Percentiles rank a stretch among this genome's conserved stretches.
Evolutionary conservation across 2,113 vertebrate species (phyloP).

Genomic region (Pedetes capensis): DNA sequence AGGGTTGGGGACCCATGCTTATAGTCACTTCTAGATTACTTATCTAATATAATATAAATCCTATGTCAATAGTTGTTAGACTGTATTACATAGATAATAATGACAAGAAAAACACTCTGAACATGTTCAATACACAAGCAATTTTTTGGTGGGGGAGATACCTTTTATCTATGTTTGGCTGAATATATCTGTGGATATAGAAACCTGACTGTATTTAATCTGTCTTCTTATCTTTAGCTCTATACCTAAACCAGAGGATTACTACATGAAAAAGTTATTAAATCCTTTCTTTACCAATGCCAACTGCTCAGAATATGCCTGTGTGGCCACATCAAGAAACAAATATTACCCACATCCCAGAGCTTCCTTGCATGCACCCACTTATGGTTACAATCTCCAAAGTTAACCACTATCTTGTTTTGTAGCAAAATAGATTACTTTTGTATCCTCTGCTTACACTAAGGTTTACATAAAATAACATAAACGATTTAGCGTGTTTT

Average conservation of each 20-base stretch:
- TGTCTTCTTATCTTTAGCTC: background rate
- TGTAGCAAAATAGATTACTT: background rate
- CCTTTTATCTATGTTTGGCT: background rate
- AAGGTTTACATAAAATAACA: background rate
- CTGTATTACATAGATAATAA: too few relatives aligned
- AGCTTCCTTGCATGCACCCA: background rate
- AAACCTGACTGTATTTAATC: accelerated
- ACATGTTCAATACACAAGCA: background rate
- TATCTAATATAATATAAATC: background rate
- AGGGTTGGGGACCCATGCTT: too few relatives aligned
- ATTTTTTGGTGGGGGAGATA: background rate
- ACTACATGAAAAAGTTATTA: background rate
- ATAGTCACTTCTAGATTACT: background rate
- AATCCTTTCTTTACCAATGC: background rate
- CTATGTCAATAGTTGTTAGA: background rate
- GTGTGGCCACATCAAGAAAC: background rate
- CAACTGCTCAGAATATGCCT: background rate
- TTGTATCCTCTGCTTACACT: background rate
- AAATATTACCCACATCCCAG: background rate
- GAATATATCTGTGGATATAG: background rate
- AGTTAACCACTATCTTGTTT: background rate
- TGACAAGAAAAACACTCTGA: background rate
- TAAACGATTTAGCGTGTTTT: background rate
- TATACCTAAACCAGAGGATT: background rate
- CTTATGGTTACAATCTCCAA: background rate